phyloP scores from a whole-genome alignment of 2,797 vertebrate species.

The Lindbergichthys nudifrons region DNA sequence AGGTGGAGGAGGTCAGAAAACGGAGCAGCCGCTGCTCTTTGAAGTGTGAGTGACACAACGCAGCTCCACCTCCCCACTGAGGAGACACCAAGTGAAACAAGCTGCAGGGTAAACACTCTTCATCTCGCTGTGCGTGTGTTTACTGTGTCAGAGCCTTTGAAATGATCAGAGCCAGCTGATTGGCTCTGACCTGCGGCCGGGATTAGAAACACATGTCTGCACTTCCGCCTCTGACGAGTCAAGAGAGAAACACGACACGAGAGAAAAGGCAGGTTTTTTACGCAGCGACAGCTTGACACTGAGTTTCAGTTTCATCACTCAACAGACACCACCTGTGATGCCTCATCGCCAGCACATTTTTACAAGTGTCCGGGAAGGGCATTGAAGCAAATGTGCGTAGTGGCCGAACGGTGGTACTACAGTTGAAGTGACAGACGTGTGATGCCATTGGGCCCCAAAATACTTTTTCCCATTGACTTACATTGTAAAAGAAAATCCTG shows the following conservation, averaged over 20 bases:
- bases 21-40: slow-evolving; percentile 23
- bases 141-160: slow-evolving; percentile 45
- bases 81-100: slow-evolving; percentile 31
- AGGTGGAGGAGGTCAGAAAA: neutral
- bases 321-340: neutral
- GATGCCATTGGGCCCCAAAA: no score
- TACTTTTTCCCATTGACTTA: no score
- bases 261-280: neutral
- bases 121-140: slow-evolving; percentile 23
- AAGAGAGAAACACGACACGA: neutral
- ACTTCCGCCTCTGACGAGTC: slow-evolving; percentile 19
- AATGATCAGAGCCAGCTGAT: slow-evolving; percentile 48
- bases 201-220: slow-evolving; percentile 54
- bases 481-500: no score
- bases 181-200: slow-evolving; percentile 28
- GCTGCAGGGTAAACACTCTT: slow-evolving; percentile 42
- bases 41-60: slow-evolving; percentile 36
- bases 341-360: neutral
- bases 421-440: no score
- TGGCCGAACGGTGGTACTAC: no score
- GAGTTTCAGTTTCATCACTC: neutral
- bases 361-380: neutral
- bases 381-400: no score
- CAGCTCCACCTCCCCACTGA: slow-evolving; percentile 16
- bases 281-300: neutral